A percentile compares a stretch with the other conserved stretches of the same genome.
phyloP scores from a whole-genome alignment of 2,797 vertebrate genomes.

The Typhlichthys subterraneus region DNA sequence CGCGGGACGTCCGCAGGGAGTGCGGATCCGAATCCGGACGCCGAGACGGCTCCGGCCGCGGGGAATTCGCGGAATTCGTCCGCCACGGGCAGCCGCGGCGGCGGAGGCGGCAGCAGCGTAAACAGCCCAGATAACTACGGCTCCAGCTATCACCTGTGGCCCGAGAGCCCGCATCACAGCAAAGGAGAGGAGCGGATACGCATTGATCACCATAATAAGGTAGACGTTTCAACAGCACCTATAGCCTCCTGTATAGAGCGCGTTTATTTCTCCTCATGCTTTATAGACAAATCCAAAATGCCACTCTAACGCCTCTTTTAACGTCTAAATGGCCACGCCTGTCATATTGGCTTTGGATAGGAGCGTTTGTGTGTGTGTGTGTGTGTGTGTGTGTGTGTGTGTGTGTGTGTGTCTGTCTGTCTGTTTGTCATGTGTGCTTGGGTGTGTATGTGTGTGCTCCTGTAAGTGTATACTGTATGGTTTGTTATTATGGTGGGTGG shows the following conservation, averaged over 20 bases:
- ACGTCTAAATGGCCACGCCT: slow-evolving; percentile 68
- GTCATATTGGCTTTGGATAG: slow-evolving; percentile 54
- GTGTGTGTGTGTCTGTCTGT: slow-evolving; percentile 19
- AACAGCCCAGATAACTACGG: slow-evolving; percentile 76
- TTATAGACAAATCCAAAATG: slow-evolving; percentile 1
- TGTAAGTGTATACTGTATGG: not conserved
- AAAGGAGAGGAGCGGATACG: slow-evolving; percentile 74
- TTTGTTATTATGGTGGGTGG: not conserved
- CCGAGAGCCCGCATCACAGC: slow-evolving; percentile 69
- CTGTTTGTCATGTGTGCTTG: slow-evolving; percentile 12
- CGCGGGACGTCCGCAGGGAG: slow-evolving; percentile 67
- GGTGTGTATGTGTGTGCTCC: not conserved
- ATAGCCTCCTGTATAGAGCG: no score
- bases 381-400: no score
- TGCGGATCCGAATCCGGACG: slow-evolving; percentile 48
- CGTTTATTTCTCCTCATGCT: slow-evolving; percentile 1
- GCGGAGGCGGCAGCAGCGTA: slow-evolving; percentile 68
- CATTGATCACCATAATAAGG: slow-evolving; percentile 79
- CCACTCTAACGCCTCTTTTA: slow-evolving; percentile 11
- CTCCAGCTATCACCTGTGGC: slow-evolving; percentile 83
- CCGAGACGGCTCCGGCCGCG: not conserved
- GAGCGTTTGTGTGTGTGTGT: slow-evolving; percentile 20
- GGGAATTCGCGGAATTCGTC: slow-evolving; percentile 69
- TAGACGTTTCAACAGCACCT: slow-evolving; percentile 31
- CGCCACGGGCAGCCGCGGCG: slow-evolving; percentile 52